Conservation (phyloP, 2,888 invertebrate genomes). For the Sthenelais limicola region DNA sequence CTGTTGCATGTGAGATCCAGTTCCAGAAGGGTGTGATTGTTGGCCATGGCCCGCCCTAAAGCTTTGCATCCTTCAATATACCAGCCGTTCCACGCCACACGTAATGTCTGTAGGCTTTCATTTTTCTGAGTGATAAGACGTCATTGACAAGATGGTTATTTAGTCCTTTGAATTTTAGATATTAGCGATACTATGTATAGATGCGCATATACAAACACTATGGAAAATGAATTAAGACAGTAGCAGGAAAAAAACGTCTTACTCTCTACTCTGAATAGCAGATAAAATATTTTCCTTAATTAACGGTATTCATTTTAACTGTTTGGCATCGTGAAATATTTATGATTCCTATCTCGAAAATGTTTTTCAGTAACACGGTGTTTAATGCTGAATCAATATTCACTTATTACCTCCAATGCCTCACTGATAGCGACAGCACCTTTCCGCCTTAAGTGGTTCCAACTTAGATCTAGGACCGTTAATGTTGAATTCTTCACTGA, state of each 20-base stretch:
- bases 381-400: too few species aligned
- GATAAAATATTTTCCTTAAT: too few species aligned
- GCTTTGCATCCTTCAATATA: conserved; percentile 56
- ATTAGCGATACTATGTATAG: too few species aligned
- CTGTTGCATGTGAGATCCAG: conserved; percentile 62
- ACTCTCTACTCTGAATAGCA: too few species aligned
- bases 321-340: too few species aligned
- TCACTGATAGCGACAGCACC: conserved; percentile 61
- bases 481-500: conserved; percentile 42
- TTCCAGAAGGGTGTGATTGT: conserved; percentile 55
- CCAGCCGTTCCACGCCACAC: conserved; percentile 64
- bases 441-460: conserved; percentile 63
- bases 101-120: conserved; percentile 54
- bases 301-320: too few species aligned
- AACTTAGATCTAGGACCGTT: conserved; percentile 58
- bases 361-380: too few species aligned
- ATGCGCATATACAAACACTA: too few species aligned
- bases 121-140: conserved; percentile 52
- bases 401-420: conserved; percentile 54
- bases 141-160: not conserved
- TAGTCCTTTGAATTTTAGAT: too few species aligned
- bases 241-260: too few species aligned
- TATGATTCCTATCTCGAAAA: too few species aligned
- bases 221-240: too few species aligned
- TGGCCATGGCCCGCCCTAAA: conserved; percentile 54